Evolutionary conservation across 2,797 vertebrate species (phyloP).

Genomic region (Ceyx erithaca): DNA sequence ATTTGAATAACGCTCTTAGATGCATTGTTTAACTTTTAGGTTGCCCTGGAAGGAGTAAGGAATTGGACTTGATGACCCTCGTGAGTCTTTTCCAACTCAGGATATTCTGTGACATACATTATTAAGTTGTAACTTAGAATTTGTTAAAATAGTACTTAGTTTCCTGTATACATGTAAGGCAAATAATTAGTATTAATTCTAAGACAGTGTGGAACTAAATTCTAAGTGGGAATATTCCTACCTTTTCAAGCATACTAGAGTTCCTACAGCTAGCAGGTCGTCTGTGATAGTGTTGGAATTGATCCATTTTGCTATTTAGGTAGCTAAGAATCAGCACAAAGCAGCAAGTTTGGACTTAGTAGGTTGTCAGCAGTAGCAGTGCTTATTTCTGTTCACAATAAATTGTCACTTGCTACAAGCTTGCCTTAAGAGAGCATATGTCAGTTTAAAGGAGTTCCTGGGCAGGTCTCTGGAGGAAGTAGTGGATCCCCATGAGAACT

Average conservation of each 20-base stretch:
- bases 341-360: not conserved
- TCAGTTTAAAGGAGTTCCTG: not conserved
- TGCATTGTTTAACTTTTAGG: not conserved
- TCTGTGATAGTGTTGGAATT: not conserved
- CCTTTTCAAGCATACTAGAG: not conserved
- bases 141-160: not conserved
- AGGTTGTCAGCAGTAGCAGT: not conserved
- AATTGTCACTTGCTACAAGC: not conserved
- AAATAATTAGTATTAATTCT: not conserved
- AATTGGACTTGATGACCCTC: not conserved
- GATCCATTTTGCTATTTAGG: not conserved
- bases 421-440: not conserved
- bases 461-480: not conserved
- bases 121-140: not conserved
- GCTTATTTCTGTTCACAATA: not conserved
- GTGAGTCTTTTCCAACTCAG: not conserved
- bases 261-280: not conserved
- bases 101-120: not conserved
- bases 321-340: not conserved
- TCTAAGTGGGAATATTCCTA: not conserved
- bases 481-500: not conserved
- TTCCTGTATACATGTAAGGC: not conserved
- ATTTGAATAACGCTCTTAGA: rapidly evolving
- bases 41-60: not conserved
- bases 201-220: not conserved